A percentile compares a stretch with the other conserved stretches of the same genome.
Conservation (phyloP, 2,797 vertebrate genomes). For the Crenichthys baileyi region DNA sequence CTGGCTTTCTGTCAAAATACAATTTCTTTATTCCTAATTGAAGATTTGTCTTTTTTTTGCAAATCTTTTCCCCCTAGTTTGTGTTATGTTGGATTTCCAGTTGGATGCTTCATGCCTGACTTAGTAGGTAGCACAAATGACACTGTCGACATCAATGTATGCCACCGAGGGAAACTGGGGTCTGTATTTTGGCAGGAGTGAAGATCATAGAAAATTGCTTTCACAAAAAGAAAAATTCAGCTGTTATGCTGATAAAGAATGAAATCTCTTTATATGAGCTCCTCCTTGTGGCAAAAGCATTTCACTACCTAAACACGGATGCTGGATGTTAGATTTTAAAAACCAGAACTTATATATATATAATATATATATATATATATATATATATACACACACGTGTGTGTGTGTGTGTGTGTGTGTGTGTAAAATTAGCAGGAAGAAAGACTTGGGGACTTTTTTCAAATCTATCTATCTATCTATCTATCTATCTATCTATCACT, state of each 20-base stretch:
- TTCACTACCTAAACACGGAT: slow-evolving; percentile 38
- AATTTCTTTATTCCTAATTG: background rate
- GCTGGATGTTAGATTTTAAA: too few species aligned
- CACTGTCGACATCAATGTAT: background rate
- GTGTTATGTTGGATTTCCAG: background rate
- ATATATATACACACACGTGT: too few species aligned
- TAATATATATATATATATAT: too few species aligned
- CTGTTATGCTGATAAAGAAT: background rate
- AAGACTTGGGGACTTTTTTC: too few species aligned
- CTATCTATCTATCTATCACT: too few species aligned
- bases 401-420: too few species aligned
- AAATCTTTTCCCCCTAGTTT: background rate
- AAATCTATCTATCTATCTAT: too few species aligned
- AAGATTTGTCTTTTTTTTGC: background rate
- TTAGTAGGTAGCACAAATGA: too few species aligned
- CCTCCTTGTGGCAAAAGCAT: slow-evolving; percentile 68
- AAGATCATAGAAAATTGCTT: background rate
- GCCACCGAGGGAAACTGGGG: background rate
- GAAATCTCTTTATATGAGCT: slow-evolving; percentile 47
- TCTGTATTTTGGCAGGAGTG: background rate
- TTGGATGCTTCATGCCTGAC: too few species aligned
- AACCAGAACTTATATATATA: too few species aligned
- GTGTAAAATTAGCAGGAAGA: too few species aligned
- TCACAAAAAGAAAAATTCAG: background rate
- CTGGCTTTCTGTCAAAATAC: background rate